Evolutionary conservation across 2,888 invertebrate genomes (phyloP).

Genomic region (Diarsia mendica): DNA sequence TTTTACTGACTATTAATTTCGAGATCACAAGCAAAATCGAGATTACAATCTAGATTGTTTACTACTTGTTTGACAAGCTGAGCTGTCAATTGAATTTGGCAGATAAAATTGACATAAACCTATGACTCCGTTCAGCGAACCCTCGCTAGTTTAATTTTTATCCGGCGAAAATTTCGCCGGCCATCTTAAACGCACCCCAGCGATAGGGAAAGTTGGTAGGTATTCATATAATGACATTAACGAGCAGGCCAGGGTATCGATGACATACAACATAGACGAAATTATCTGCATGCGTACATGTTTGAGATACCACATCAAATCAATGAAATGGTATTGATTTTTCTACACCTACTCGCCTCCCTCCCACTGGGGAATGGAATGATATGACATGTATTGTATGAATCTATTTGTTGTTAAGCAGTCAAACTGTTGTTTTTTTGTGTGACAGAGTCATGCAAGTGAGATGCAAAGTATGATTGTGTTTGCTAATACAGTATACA

Average conservation of each 20-base stretch:
- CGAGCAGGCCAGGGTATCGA: slow-evolving; percentile 35
- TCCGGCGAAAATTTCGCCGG: too few species aligned
- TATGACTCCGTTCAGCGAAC: too few species aligned
- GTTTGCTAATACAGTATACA: slow-evolving; percentile 4
- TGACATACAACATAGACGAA: slow-evolving; percentile 33
- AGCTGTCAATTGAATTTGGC: too few species aligned
- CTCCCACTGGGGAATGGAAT: slow-evolving; percentile 40
- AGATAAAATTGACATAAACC: too few species aligned
- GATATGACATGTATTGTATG: slow-evolving; percentile 10
- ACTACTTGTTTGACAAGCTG: too few species aligned
- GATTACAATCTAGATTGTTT: too few species aligned
- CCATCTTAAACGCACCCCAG: too few species aligned
- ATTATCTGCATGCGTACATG: slow-evolving; percentile 33
- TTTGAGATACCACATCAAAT: slow-evolving; percentile 41
- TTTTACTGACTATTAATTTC: too few species aligned
- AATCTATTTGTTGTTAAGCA: slow-evolving; percentile 13
- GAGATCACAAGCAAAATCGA: too few species aligned
- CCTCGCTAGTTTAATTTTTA: too few species aligned
- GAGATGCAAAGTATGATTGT: slow-evolving; percentile 5
- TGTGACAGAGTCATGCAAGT: not conserved
- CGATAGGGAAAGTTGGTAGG: slow-evolving; percentile 69
- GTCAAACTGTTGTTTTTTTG: slow-evolving; percentile 1
- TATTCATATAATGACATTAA: slow-evolving; percentile 44
- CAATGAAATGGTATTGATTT: slow-evolving; percentile 61
- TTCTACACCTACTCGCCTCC: slow-evolving; percentile 55